Conservation (phyloP, 2,888 invertebrate genomes). For the Tipula helvola region DNA sequence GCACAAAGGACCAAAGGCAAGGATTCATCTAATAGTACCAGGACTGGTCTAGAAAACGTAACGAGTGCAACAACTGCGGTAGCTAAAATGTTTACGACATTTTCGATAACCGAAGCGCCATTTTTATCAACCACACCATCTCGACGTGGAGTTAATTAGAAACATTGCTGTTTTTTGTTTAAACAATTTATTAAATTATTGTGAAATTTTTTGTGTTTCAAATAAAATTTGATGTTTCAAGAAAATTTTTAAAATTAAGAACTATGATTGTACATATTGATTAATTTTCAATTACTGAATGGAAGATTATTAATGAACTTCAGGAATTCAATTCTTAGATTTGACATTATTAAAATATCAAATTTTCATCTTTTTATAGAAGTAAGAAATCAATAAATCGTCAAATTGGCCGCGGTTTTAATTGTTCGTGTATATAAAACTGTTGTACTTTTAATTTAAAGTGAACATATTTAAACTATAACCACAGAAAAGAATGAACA, state of each 20-base stretch:
- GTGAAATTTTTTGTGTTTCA: not conserved
- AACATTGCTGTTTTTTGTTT: not conserved
- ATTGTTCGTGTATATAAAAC: too few species aligned
- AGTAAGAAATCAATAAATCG: too few species aligned
- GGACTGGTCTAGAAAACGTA: not conserved
- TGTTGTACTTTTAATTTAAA: too few species aligned
- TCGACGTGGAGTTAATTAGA: not conserved
- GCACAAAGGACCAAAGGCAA: slow-evolving; percentile 17
- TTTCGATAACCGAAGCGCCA: not conserved
- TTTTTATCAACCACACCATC: not conserved
- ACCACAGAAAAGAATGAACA: too few species aligned
- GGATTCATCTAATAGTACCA: not conserved
- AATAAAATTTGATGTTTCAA: not conserved
- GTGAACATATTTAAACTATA: too few species aligned
- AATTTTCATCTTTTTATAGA: too few species aligned
- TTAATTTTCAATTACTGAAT: not conserved
- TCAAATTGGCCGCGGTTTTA: too few species aligned
- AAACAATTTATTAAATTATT: not conserved
- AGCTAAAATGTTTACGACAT: not conserved
- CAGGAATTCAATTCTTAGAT: too few species aligned
- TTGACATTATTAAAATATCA: too few species aligned
- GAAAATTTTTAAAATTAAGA: not conserved
- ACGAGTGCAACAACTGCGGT: slow-evolving; percentile 4
- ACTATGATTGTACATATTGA: too few species aligned
- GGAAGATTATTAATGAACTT: too few species aligned